phyloP scores from a whole-genome alignment of 2,113 vertebrate species.

The Uria aalge region DNA sequence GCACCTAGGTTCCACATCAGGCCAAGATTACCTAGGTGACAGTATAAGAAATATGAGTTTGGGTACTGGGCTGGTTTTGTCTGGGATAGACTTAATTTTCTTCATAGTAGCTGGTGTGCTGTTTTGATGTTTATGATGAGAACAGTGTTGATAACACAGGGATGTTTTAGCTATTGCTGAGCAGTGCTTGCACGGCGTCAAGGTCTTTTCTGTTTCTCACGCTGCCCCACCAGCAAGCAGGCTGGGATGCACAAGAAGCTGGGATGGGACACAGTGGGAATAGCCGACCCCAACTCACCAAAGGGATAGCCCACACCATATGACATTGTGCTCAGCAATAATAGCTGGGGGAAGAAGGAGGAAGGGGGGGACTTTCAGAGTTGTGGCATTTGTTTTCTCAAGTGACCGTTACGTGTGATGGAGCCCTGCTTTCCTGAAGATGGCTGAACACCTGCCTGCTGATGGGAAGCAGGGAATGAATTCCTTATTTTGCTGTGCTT shows the following conservation, averaged over 20 bases:
- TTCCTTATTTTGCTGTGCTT: background rate
- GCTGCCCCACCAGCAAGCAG: rapidly evolving
- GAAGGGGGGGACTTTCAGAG: background rate
- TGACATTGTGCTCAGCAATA: background rate
- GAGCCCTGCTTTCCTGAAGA: background rate
- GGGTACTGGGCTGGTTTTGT: background rate
- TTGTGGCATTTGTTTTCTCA: background rate
- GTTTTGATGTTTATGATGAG: background rate
- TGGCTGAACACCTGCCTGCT: background rate
- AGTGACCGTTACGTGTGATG: rapidly evolving
- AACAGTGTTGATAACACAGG: background rate
- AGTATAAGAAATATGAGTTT: background rate
- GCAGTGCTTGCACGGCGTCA: background rate
- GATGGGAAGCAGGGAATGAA: background rate
- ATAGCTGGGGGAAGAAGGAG: background rate
- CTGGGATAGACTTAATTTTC: background rate
- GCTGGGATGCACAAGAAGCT: background rate
- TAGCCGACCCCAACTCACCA: background rate
- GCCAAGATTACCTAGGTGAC: background rate
- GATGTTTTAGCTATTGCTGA: background rate
- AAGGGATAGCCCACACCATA: background rate
- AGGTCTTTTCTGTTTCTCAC: background rate
- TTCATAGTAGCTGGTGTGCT: background rate
- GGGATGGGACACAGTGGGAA: background rate
- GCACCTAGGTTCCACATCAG: background rate